Base-by-base conservation (phyloP, 2,113 vertebrate genomes). In the human region DNA sequence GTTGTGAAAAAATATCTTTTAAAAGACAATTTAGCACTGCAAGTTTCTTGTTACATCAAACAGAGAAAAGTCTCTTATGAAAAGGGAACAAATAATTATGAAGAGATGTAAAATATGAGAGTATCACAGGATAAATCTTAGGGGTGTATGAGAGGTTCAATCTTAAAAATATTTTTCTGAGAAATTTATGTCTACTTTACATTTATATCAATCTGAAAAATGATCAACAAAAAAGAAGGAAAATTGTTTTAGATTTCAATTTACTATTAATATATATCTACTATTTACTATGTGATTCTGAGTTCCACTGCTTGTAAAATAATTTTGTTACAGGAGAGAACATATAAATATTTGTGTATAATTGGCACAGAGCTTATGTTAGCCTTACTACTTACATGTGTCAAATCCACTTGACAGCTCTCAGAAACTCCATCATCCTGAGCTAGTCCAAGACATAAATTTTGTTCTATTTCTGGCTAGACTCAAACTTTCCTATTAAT, bases 41-140 rank as follows among this genome's bases (percentile, higher is more conserved):
- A 22, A 85, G 57, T 73, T 61, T 75, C 48, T 66, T 50, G 11
- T 70, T 50, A 17, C 13, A 40, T 90, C 66, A 55, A 78, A 89
- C 3, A 80, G 32, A 61, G 17, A 80, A 61, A 81, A 50, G 4
- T 45, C 12, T 94, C 38, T 84, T 75, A 68, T n/a, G 7, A 68
- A 81, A 86, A 52, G 8, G n/a, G 93, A 92, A 70, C 35, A 92
- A 85, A 75, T 85, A 85, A 75, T 85, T 79, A 90, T 61, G 23
- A 50, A 94, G 85, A 23, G 81, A 81, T 61, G 7, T 68, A 81
- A 92, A 84, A 84, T 82, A 94, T 66, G 38, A 57, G 25, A 12
- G 7, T 30, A 73, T 81, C 40, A 68, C 43, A 66, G 6, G 16
- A 5, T 66, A 86, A 85, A 89, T 76, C 84, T 85, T 66, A 94